Conservation (phyloP, 2,888 invertebrate genomes). For the Bellardia pandia region DNA sequence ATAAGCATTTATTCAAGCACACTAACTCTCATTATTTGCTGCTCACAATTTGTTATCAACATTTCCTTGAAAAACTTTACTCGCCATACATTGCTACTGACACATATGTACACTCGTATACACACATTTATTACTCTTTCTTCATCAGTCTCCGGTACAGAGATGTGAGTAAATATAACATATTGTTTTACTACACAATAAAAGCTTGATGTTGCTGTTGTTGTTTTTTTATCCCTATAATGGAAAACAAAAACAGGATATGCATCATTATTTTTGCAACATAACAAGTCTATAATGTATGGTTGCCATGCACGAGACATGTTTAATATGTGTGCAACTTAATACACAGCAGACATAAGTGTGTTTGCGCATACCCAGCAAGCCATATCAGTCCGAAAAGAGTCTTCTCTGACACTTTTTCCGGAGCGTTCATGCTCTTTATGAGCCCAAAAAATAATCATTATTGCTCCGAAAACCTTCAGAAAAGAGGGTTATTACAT, state of each 20-base stretch:
- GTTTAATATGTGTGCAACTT: slow-evolving; percentile 63
- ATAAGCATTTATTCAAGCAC: not conserved
- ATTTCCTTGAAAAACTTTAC: slow-evolving; percentile 38
- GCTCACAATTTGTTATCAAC: slow-evolving; percentile 39
- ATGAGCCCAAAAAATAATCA: no score
- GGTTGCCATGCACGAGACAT: slow-evolving; percentile 73
- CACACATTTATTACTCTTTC: slow-evolving; percentile 11
- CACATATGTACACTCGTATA: not conserved
- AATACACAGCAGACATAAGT: not conserved
- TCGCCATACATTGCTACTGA: not conserved
- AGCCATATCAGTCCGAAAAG: no score
- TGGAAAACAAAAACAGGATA: slow-evolving; percentile 63
- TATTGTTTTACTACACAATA: slow-evolving; percentile 44
- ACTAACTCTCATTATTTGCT: slow-evolving; percentile 8
- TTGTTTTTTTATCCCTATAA: slow-evolving; percentile 19
- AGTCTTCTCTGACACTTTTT: no score
- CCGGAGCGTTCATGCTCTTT: no score
- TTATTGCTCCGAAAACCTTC: no score
- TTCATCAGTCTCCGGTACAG: slow-evolving; percentile 22
- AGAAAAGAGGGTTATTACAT: no score
- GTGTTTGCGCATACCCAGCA: no score
- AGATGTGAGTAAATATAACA: slow-evolving; percentile 14
- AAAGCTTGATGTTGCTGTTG: slow-evolving; percentile 20
- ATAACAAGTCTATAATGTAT: slow-evolving; percentile 51
- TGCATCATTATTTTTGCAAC: slow-evolving; percentile 67